Evolutionary conservation across 2,888 invertebrate species (phyloP).

Genomic region (Drosophila aldrichi): DNA sequence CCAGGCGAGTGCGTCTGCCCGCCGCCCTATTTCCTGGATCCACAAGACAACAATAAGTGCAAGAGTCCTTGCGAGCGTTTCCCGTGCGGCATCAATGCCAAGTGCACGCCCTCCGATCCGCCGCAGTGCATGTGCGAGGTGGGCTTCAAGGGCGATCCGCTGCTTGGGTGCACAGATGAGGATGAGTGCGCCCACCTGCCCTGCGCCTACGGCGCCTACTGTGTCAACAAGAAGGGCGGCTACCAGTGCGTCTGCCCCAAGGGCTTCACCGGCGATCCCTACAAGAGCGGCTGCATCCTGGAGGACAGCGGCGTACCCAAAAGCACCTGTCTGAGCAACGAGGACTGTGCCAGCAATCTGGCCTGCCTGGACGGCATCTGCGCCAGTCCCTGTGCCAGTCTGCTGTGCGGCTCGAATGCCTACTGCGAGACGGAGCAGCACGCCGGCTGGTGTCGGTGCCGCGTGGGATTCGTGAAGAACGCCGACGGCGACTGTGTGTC

Average conservation of each 20-base stretch:
- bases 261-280: constrained; percentile 93
- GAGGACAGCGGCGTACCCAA: constrained; percentile 87
- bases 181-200: constrained; percentile 94
- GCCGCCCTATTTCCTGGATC: constrained; percentile 95
- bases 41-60: constrained; percentile 93
- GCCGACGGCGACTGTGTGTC: constrained; percentile 93
- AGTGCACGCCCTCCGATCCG: constrained; percentile 95
- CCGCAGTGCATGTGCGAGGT: constrained; percentile 95
- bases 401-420: constrained; percentile 93
- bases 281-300: constrained; percentile 91
- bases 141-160: constrained; percentile 94
- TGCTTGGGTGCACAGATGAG: constrained; percentile 93
- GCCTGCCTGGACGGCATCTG: constrained; percentile 92
- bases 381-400: constrained; percentile 91
- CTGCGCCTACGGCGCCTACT: constrained; percentile 95
- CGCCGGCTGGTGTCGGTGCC: constrained; percentile 95
- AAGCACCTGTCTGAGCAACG: constrained; percentile 90
- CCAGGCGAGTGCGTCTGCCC: constrained; percentile 96
- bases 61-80: constrained; percentile 97
- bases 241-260: constrained; percentile 94
- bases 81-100: constrained; percentile 95
- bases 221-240: constrained; percentile 94
- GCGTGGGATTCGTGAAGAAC: constrained; percentile 92
- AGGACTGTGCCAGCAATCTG: constrained; percentile 92
- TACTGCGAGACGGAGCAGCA: constrained; percentile 95